Conservation (phyloP, 1,140 invertebrate genomes). For the Belonocnema kinseyi region DNA sequence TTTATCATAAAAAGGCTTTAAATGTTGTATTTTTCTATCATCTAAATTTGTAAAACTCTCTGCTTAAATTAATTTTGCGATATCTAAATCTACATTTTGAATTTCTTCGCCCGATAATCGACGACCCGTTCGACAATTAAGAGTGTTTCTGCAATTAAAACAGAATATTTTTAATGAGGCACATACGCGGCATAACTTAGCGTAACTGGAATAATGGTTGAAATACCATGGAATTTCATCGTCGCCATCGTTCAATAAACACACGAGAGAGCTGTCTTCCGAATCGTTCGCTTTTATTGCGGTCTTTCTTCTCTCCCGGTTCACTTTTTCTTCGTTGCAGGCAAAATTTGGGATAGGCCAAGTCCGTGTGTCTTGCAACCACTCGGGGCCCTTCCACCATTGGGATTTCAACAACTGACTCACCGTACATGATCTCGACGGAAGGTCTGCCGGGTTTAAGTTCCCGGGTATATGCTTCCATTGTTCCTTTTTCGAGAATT, state of each 20-base stretch:
- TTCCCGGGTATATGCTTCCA: slow-evolving; percentile 51
- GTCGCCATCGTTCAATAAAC: background rate
- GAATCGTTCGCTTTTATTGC: background rate
- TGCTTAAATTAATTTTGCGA: too few species aligned
- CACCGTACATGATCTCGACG: slow-evolving; percentile 58
- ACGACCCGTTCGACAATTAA: too few species aligned
- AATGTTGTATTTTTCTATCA: too few species aligned
- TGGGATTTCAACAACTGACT: slow-evolving; percentile 48
- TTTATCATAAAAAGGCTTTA: too few species aligned
- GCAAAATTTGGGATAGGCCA: slow-evolving; percentile 46
- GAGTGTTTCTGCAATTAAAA: background rate
- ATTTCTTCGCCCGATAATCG: too few species aligned
- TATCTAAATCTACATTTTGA: too few species aligned
- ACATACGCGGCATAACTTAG: background rate
- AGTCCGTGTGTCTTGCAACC: slow-evolving; percentile 47
- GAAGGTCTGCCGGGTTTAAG: slow-evolving; percentile 48
- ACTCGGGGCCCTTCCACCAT: slow-evolving; percentile 62
- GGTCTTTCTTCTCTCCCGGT: background rate
- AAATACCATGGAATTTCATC: background rate
- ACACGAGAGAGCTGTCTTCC: background rate
- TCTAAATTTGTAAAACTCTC: too few species aligned
- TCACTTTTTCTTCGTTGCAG: background rate
- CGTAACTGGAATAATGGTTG: background rate
- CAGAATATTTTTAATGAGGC: background rate
- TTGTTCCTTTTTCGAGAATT: background rate